phyloP scores from a whole-genome alignment of 2,797 vertebrate species.

The Lophotriccus pileatus region DNA sequence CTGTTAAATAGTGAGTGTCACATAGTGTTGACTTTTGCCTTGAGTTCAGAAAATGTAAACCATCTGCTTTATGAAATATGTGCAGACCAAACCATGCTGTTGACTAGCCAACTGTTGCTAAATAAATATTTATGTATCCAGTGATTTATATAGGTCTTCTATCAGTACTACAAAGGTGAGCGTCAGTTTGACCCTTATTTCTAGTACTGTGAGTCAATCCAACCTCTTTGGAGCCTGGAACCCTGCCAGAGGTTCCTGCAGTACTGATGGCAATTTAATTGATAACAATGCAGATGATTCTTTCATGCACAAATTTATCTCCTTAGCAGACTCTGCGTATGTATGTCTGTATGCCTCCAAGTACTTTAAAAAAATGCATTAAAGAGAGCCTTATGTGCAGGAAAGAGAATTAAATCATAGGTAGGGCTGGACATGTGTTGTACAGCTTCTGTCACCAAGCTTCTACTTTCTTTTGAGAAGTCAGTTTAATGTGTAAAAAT shows the following conservation, averaged over 20 bases:
- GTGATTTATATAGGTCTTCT: slow-evolving; percentile 51
- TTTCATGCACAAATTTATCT: background rate
- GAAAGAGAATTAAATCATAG: background rate
- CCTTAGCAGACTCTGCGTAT: background rate
- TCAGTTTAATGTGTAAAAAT: background rate
- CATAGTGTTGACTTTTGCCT: slow-evolving; percentile 24
- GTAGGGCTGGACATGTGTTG: background rate
- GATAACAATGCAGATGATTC: slow-evolving; percentile 27
- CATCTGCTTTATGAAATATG: slow-evolving; percentile 44
- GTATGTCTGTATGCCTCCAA: background rate
- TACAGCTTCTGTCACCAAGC: background rate
- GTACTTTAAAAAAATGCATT: background rate
- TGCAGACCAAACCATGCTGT: slow-evolving; percentile 27
- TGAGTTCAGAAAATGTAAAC: slow-evolving; percentile 54
- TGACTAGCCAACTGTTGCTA: slow-evolving; percentile 41
- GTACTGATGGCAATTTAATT: slow-evolving; percentile 12
- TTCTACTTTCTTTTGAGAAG: slow-evolving; percentile 1
- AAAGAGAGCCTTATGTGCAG: background rate
- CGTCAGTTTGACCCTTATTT: slow-evolving; percentile 41
- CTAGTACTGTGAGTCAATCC: slow-evolving; percentile 1
- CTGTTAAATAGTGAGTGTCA: background rate
- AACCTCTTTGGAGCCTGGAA: slow-evolving; percentile 19
- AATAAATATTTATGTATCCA: slow-evolving; percentile 60
- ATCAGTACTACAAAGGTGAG: slow-evolving; percentile 36
- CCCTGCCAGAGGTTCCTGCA: background rate